Percentiles rank a stretch among this genome's conserved stretches.
Conservation (phyloP, 1,140 invertebrate genomes). For the Drosophila leontia region DNA sequence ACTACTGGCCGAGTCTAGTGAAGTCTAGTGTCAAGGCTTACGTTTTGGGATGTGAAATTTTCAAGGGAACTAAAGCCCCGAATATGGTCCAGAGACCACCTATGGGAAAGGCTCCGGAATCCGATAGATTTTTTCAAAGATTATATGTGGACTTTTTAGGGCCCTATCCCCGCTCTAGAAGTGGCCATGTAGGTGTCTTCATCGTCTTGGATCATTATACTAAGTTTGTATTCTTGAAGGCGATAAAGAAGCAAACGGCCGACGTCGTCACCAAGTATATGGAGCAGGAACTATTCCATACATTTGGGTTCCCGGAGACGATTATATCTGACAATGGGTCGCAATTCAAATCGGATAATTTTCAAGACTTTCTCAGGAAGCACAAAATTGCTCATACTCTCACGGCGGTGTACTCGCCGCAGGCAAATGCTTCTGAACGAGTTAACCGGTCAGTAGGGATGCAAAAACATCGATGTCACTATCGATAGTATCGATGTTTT, state of each 20-base stretch:
- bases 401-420: no score
- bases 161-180: no score
- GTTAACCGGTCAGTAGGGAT: neutral
- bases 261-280: conserved; percentile 11
- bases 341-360: conserved; percentile 9
- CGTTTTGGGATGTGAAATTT: conserved; percentile 1
- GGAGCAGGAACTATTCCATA: conserved; percentile 33
- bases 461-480: neutral
- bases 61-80: conserved; percentile 17
- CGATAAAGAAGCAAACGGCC: neutral
- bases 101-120: conserved; percentile 10
- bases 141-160: no score
- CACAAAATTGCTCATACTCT: no score
- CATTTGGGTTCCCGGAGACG: conserved; percentile 20
- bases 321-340: conserved; percentile 7
- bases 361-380: no score
- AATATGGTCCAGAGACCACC: conserved; percentile 23
- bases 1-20: conserved; percentile 23
- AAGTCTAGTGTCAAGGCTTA: conserved; percentile 9
- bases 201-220: neutral
- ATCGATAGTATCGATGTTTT: neutral
- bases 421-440: no score
- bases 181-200: no score
- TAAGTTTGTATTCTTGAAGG: neutral
- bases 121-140: conserved; percentile 4